Evolutionary conservation across 2,113 vertebrate species (phyloP).

Genomic region (Peromyscus maniculatus): DNA sequence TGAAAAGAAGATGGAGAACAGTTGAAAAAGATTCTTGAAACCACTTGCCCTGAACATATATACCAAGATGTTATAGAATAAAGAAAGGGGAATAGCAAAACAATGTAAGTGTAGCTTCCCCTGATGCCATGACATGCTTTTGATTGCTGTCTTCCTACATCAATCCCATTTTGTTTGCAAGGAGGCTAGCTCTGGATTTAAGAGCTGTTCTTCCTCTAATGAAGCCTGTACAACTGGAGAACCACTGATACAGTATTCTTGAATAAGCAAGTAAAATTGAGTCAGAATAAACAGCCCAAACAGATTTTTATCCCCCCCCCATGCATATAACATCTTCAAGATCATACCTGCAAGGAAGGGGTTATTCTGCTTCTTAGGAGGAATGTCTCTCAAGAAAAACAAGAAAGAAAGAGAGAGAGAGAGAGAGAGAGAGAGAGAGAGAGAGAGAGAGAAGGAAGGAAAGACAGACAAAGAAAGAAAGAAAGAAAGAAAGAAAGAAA

Average conservation of each 20-base stretch:
- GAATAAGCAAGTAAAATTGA: background rate
- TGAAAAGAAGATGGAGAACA: background rate
- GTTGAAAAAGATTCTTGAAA: background rate
- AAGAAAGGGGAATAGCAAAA: background rate
- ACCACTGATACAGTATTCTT: background rate
- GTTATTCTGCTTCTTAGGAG: constrained; percentile 3
- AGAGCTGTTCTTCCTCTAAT: background rate
- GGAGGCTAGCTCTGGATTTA: background rate
- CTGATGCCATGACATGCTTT: background rate
- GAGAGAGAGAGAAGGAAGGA: no score
- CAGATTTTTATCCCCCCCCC: background rate
- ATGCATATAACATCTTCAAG: background rate
- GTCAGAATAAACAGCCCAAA: background rate
- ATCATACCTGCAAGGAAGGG: background rate
- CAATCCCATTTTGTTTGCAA: background rate
- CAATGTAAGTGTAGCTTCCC: background rate
- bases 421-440: no score
- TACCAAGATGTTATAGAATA: background rate
- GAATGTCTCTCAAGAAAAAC: background rate
- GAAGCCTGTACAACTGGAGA: background rate
- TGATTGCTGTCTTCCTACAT: background rate
- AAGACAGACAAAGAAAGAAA: no score
- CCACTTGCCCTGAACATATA: background rate
- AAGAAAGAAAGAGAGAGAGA: no score
- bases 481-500: no score